phyloP scores from a whole-genome alignment of 2,113 vertebrate genomes.

The Garra rufa region DNA sequence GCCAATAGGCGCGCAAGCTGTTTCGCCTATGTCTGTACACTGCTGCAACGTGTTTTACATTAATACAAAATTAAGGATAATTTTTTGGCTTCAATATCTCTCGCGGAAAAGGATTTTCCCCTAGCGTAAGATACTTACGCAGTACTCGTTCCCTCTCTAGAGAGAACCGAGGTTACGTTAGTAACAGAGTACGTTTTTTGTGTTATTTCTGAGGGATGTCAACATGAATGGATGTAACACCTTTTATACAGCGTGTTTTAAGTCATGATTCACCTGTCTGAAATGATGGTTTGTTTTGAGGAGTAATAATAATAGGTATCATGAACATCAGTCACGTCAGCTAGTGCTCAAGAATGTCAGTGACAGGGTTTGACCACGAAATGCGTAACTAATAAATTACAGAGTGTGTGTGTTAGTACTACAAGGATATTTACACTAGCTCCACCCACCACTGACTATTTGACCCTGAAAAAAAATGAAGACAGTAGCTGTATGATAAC shows the following conservation, averaged over 20 bases:
- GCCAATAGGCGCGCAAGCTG: too few relatives aligned
- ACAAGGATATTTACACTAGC: background rate
- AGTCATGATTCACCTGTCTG: background rate
- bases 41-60: too few relatives aligned
- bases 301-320: slow-evolving; percentile 2
- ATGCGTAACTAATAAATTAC: background rate
- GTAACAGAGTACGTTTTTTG: too few relatives aligned
- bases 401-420: background rate
- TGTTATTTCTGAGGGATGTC: background rate
- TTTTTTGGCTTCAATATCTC: too few relatives aligned
- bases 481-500: too few relatives aligned
- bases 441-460: background rate
- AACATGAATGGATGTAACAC: background rate
- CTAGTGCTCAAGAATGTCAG: background rate
- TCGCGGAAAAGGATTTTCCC: too few relatives aligned
- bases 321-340: background rate
- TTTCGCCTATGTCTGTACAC: too few relatives aligned
- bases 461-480: too few relatives aligned
- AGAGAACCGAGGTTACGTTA: too few relatives aligned
- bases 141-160: too few relatives aligned
- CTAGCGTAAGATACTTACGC: too few relatives aligned
- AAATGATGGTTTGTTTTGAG: background rate
- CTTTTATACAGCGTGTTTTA: background rate
- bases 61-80: too few relatives aligned
- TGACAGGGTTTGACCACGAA: background rate